Evolutionary conservation across 2,888 invertebrate species (phyloP).

Genomic region (Drepana falcataria): DNA sequence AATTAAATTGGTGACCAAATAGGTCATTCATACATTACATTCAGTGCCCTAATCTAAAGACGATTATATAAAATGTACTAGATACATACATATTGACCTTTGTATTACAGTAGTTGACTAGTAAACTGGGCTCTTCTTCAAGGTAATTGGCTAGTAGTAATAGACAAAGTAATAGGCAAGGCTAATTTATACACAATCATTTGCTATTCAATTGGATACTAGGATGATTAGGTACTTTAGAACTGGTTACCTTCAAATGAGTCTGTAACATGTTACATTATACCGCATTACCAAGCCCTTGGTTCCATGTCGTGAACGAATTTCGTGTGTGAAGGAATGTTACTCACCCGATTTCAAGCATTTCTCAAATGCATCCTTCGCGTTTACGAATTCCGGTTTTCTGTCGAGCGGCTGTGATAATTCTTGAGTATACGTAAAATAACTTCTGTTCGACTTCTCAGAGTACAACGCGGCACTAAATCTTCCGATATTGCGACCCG

Average conservation of each 20-base stretch:
- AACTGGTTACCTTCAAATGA: too few relatives aligned
- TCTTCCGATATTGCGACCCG: conserved; percentile 51
- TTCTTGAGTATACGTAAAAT: conserved; percentile 88
- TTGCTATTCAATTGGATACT: too few relatives aligned
- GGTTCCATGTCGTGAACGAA: too few relatives aligned
- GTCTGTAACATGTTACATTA: too few relatives aligned
- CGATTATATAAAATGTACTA: neutral
- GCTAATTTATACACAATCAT: too few relatives aligned
- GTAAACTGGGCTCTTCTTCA: neutral
- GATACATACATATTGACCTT: neutral
- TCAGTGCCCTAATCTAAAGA: too few relatives aligned
- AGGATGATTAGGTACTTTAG: too few relatives aligned
- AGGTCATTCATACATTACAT: too few relatives aligned
- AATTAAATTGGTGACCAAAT: too few relatives aligned
- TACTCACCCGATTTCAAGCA: conserved; percentile 87
- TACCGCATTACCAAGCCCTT: too few relatives aligned
- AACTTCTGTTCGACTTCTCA: conserved; percentile 73
- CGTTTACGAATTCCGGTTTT: conserved; percentile 84
- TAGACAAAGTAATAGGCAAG: too few relatives aligned
- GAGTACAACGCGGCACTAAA: conserved; percentile 47
- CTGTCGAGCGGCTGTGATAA: conserved; percentile 88
- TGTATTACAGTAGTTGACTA: neutral
- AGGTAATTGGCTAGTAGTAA: neutral
- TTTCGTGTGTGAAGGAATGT: too few relatives aligned
- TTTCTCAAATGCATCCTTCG: conserved; percentile 87